Conservation (phyloP, 1,140 invertebrate species). For the Hormaphis cornu region DNA sequence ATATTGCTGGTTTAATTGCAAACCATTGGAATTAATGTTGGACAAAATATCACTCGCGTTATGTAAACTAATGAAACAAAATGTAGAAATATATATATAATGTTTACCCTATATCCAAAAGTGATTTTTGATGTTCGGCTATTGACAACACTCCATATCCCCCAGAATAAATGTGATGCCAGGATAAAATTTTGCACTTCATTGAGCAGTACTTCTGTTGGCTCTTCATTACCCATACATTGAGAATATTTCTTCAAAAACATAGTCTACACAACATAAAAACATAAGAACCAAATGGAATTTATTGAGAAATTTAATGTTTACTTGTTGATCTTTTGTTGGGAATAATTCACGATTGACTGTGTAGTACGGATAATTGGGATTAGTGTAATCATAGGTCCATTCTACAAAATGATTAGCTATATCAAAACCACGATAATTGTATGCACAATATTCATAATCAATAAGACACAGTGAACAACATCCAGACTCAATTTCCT, state of each 20-base stretch:
- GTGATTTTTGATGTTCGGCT: slow-evolving; percentile 77
- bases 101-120: slow-evolving; percentile 87
- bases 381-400: slow-evolving; percentile 79
- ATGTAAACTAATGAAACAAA: too few relatives aligned
- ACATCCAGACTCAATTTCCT: slow-evolving; percentile 30
- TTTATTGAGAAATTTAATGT: neutral
- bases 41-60: too few relatives aligned
- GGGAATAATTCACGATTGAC: slow-evolving; percentile 59
- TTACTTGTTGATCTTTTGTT: slow-evolving; percentile 68
- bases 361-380: slow-evolving; percentile 67
- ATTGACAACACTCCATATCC: slow-evolving; percentile 82
- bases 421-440: slow-evolving; percentile 87
- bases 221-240: slow-evolving; percentile 28
- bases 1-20: too few relatives aligned
- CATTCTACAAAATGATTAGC: slow-evolving; percentile 96
- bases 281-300: neutral
- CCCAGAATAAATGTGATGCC: slow-evolving; percentile 89
- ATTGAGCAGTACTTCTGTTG: slow-evolving; percentile 46
- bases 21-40: too few relatives aligned
- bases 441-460: slow-evolving; percentile 90
- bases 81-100: neutral
- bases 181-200: slow-evolving; percentile 76
- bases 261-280: neutral
- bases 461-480: slow-evolving; percentile 65
- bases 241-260: slow-evolving; percentile 38